Conservation (phyloP, 2,113 vertebrate genomes). For the Phalacrocorax pelagicus region DNA sequence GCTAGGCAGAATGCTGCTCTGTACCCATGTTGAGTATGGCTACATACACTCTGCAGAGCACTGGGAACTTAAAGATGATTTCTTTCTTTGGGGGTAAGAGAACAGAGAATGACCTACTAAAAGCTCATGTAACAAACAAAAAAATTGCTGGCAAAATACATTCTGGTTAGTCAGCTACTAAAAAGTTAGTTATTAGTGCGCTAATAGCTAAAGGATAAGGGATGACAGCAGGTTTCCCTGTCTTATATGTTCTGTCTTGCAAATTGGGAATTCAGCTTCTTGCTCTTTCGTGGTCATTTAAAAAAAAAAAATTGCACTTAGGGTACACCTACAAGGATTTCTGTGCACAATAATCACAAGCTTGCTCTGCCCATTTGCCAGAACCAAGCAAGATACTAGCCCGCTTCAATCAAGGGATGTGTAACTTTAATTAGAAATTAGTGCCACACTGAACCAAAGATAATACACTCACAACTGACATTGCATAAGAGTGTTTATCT, state of each 20-base stretch:
- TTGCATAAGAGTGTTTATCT: neutral
- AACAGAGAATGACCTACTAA: neutral
- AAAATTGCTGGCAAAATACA: neutral
- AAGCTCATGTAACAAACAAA: neutral
- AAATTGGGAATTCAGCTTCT: neutral
- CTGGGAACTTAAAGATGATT: neutral
- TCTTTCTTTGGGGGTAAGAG: neutral
- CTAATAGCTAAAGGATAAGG: neutral
- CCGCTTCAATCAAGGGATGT: neutral
- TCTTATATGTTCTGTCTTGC: neutral
- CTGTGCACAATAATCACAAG: neutral
- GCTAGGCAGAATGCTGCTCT: neutral
- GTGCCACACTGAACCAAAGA: neutral
- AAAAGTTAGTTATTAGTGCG: neutral
- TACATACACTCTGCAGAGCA: neutral
- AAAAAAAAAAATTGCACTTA: neutral
- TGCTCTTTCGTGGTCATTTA: neutral
- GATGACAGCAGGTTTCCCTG: neutral
- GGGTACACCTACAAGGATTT: neutral
- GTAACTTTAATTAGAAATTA: neutral
- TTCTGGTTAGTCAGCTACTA: neutral
- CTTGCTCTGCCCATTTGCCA: neutral
- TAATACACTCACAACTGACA: accelerated
- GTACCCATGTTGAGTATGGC: neutral
- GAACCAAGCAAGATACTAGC: neutral